A percentile compares a stretch with the other conserved stretches of the same genome.
These are phyloP conservation scores for Murina feae DNA, from an alignment of 2,113 vertebrate genomes.

Conservation along the genomic window DNA sequence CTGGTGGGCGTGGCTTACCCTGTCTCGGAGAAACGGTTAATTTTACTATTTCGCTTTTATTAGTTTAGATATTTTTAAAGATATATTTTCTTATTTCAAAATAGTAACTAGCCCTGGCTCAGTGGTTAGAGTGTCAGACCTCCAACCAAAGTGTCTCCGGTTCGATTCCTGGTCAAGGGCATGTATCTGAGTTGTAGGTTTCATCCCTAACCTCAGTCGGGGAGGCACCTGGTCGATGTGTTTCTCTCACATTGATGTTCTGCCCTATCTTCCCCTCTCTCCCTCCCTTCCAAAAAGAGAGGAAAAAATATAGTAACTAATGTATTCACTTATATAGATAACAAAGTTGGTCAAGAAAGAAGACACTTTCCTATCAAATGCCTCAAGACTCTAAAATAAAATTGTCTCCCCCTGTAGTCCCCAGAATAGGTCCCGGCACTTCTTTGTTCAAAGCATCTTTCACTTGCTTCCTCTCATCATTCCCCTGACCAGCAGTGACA, in stretches of 20 bases:
- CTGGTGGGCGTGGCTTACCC: no score
- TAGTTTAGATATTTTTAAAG: no score
- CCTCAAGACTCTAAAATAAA: constrained; percentile 27
- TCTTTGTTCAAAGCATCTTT: not conserved
- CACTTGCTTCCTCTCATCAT: not conserved
- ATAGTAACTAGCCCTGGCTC: not conserved
- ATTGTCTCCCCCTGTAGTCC: not conserved
- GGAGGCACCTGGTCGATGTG: no score
- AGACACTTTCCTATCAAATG: not conserved
- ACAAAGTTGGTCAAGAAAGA: not conserved
- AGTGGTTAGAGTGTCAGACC: no score
- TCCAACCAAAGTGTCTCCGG: no score
- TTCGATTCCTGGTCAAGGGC: no score
- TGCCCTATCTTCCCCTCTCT: no score
- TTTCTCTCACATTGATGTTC: no score
- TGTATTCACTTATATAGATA: not conserved
- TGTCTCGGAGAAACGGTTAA: no score
- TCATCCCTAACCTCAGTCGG: no score
- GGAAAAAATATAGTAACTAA: not conserved
- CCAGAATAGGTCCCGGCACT: not conserved
- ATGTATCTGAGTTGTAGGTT: no score
- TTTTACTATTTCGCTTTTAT: no score
- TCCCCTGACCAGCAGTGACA: not conserved
- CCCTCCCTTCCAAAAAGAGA: not conserved
- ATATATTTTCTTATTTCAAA: not conserved